phyloP scores from a whole-genome alignment of 2,797 vertebrate species.

The Crocodylus rhombifer region DNA sequence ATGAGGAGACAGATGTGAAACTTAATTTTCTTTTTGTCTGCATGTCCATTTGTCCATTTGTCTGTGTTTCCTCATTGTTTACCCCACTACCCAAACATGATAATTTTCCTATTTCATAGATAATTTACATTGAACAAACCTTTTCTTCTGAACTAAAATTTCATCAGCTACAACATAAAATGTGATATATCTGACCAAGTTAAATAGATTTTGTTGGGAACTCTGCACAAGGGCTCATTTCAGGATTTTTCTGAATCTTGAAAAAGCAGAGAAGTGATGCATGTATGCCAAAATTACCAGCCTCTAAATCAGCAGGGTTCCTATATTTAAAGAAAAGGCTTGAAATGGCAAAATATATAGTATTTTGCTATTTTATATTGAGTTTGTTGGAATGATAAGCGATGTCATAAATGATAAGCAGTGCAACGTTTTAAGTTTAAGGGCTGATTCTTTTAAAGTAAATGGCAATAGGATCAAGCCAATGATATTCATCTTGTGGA shows the following conservation, averaged over 20 bases:
- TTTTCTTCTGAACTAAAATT: neutral
- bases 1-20: accelerated
- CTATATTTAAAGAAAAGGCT: neutral
- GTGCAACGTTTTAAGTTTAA: neutral
- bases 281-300: neutral
- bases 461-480: neutral
- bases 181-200: neutral
- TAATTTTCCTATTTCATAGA: neutral
- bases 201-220: neutral
- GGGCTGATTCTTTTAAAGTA: neutral
- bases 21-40: neutral
- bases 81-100: neutral
- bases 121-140: neutral
- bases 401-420: neutral
- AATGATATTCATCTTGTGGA: constrained; percentile 32
- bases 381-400: neutral
- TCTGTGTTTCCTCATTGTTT: neutral
- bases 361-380: neutral
- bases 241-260: neutral
- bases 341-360: neutral
- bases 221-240: neutral
- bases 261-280: neutral
- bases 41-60: neutral
- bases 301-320: neutral
- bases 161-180: neutral